Evolutionary conservation across 37 sponge, comb jelly and placozoan species (phyloP).

Genomic region (Aphrocallistes beatrix): DNA sequence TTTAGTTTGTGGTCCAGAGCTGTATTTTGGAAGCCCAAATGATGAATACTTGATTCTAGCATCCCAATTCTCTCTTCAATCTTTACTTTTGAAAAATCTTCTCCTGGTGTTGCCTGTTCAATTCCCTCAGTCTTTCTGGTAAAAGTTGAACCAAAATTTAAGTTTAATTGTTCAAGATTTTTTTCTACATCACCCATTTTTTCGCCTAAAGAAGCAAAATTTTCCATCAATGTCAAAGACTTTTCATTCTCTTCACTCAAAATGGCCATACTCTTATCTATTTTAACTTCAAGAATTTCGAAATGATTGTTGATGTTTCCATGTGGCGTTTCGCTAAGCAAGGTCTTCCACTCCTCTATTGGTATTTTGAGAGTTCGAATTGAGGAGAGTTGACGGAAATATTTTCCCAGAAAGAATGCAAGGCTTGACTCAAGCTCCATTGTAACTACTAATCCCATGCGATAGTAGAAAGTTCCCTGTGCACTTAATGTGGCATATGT

Average conservation of each 20-base stretch:
- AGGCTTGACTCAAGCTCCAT: not conserved
- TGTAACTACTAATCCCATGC: not conserved
- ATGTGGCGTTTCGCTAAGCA: not conserved
- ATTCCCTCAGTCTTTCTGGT: not conserved
- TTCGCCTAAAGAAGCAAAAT: not conserved
- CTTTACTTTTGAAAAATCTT: not conserved
- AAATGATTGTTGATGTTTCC: not conserved
- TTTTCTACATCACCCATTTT: not conserved
- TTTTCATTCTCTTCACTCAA: not conserved
- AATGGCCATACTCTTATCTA: not conserved
- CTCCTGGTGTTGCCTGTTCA: not conserved
- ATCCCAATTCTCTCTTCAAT: not conserved
- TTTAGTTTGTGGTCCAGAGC: no score
- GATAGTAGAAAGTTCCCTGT: conserved; percentile 10
- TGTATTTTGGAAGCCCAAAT: not conserved
- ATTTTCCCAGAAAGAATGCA: conserved; percentile 6
- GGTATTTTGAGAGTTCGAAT: not conserved
- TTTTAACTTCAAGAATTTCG: not conserved
- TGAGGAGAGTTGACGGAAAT: not conserved
- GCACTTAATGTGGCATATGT: not conserved
- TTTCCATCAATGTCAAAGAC: not conserved
- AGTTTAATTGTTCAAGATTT: not conserved
- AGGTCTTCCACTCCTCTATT: not conserved
- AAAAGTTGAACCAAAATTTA: not conserved
- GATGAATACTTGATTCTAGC: not conserved